phyloP scores from a whole-genome alignment of 2,888 invertebrate species.

The Eupithecia tripunctaria region DNA sequence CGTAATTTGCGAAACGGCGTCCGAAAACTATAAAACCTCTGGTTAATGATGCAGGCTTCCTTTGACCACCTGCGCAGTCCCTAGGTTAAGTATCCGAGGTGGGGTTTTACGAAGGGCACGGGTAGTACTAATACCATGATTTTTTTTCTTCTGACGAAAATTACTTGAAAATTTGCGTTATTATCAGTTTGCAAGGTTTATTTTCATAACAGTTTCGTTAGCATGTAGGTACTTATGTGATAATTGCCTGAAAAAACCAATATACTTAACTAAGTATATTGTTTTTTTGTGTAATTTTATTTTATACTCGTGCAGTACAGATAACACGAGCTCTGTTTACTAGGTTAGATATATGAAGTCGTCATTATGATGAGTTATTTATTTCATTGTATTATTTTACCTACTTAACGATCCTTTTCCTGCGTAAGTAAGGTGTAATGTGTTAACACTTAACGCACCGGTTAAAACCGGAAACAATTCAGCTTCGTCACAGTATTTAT shows the following conservation, averaged over 20 bases:
- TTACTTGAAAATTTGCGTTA: too few relatives aligned
- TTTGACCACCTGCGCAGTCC: constrained; percentile 4
- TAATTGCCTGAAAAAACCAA: too few relatives aligned
- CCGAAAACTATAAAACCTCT: constrained; percentile 38
- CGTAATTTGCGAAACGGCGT: constrained; percentile 39
- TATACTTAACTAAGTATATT: too few relatives aligned
- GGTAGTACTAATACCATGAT: not conserved
- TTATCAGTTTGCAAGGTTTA: too few relatives aligned
- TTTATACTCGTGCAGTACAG: too few relatives aligned
- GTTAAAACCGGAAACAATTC: constrained; percentile 12
- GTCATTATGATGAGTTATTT: not conserved
- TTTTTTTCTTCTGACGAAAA: not conserved
- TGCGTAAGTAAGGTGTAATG: not conserved
- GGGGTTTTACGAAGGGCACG: not conserved
- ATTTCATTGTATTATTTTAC: not conserved
- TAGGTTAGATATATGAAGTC: too few relatives aligned
- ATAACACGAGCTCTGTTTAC: too few relatives aligned
- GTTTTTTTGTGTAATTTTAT: too few relatives aligned
- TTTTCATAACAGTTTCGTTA: too few relatives aligned
- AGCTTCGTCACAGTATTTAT: constrained; percentile 31
- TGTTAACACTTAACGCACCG: not conserved
- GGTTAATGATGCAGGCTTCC: constrained; percentile 47
- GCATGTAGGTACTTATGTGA: too few relatives aligned
- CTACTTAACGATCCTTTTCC: too few relatives aligned
- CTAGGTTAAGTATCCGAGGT: not conserved